Evolutionary conservation across 2,113 vertebrate species (phyloP).

Genomic region (Syngnathoides biaculeatus): DNA sequence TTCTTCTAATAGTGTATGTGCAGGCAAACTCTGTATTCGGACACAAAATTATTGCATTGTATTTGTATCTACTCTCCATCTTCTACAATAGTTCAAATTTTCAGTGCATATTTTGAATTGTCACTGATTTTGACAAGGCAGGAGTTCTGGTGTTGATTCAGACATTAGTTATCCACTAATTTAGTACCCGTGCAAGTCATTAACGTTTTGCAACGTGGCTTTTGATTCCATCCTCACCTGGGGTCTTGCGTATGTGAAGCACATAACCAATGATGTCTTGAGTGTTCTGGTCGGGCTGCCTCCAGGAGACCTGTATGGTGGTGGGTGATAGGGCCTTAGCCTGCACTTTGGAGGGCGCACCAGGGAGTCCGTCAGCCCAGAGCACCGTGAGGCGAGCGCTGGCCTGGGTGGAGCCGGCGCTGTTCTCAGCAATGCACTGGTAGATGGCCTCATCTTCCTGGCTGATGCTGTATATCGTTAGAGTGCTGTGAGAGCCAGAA

Average conservation of each 20-base stretch:
- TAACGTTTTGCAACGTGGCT: neutral
- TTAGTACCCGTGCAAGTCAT: neutral
- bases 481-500: constrained; percentile 73
- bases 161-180: neutral
- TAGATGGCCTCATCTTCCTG: constrained; percentile 96
- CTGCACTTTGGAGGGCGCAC: constrained; percentile 79
- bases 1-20: neutral
- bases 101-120: neutral
- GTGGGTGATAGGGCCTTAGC: constrained; percentile 83
- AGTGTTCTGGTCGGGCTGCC: constrained; percentile 85
- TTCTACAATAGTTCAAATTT: neutral
- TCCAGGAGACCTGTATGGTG: constrained; percentile 91
- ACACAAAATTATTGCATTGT: neutral
- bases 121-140: neutral
- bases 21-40: neutral
- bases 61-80: neutral
- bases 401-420: constrained; percentile 91
- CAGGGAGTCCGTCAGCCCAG: constrained; percentile 89
- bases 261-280: constrained; percentile 97
- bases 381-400: constrained; percentile 93
- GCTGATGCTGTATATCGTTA: constrained; percentile 88
- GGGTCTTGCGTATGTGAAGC: constrained; percentile 87
- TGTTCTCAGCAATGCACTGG: constrained; percentile 97
- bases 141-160: neutral
- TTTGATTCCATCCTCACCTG: constrained; percentile 67